A percentile compares a stretch with the other conserved stretches of the same genome.
Conservation (phyloP, 2,888 invertebrate species). For the Tortrix viridana region DNA sequence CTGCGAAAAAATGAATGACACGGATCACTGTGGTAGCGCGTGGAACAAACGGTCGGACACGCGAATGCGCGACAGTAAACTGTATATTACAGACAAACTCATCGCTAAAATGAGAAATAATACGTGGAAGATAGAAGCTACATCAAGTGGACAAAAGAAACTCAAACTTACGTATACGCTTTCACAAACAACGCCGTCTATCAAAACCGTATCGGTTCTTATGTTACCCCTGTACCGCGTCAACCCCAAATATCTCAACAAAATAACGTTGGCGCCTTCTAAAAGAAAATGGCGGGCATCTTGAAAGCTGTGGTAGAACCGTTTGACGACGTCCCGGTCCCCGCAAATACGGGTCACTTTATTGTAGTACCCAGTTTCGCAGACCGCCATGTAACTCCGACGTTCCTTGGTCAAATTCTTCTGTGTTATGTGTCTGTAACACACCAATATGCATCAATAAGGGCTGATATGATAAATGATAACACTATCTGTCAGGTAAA, state of each 20-base stretch:
- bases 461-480: neutral
- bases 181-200: constrained; percentile 84
- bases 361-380: constrained; percentile 82
- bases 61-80: no score
- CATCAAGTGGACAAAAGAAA: constrained; percentile 18
- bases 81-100: no score
- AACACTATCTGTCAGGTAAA: no score
- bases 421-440: constrained; percentile 72
- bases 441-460: neutral
- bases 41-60: no score
- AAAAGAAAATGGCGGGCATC: constrained; percentile 80
- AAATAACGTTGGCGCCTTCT: constrained; percentile 86
- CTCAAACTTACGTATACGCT: constrained; percentile 84
- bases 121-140: no score
- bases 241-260: constrained; percentile 85
- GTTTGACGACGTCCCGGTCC: constrained; percentile 69
- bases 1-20: constrained; percentile 50
- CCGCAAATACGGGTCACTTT: constrained; percentile 78
- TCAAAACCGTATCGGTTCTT: constrained; percentile 82
- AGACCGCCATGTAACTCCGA: constrained; percentile 80
- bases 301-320: constrained; percentile 78
- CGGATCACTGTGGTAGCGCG: no score
- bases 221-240: constrained; percentile 80
- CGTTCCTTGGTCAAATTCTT: constrained; percentile 76
- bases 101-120: no score